Evolutionary conservation across 2,888 invertebrate genomes (phyloP).

Genomic region (Augiades crinisus): DNA sequence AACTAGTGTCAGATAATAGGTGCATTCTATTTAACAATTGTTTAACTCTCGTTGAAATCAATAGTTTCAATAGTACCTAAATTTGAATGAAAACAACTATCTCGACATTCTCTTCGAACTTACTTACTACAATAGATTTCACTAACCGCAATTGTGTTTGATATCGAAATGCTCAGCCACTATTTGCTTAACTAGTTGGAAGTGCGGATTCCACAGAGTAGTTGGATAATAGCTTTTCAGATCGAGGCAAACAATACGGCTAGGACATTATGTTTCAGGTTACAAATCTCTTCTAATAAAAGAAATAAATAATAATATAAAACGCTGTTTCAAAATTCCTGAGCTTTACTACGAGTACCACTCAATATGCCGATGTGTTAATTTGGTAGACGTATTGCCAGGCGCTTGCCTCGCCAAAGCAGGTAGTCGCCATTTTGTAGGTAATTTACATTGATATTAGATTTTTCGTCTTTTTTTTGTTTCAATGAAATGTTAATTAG

Average conservation of each 20-base stretch:
- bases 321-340: too few relatives aligned
- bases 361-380: too few relatives aligned
- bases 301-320: too few relatives aligned
- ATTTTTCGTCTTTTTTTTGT: too few relatives aligned
- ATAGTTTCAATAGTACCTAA: not conserved
- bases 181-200: conserved; percentile 9
- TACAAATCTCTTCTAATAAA: too few relatives aligned
- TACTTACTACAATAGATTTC: conserved; percentile 18
- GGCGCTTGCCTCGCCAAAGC: too few relatives aligned
- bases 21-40: conserved; percentile 15
- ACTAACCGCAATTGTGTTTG: conserved; percentile 2
- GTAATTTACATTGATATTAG: too few relatives aligned
- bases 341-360: too few relatives aligned
- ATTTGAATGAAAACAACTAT: conserved; percentile 16
- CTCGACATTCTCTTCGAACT: conserved; percentile 7
- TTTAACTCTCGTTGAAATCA: conserved; percentile 19
- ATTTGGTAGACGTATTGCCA: too few relatives aligned
- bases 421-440: too few relatives aligned
- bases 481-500: too few relatives aligned
- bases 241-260: not conserved
- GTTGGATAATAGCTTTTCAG: not conserved
- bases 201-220: not conserved
- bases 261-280: not conserved
- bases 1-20: conserved; percentile 19
- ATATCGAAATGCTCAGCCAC: not conserved